Conservation (phyloP, 2,113 vertebrate genomes). For the Chinchilla lanigera region DNA sequence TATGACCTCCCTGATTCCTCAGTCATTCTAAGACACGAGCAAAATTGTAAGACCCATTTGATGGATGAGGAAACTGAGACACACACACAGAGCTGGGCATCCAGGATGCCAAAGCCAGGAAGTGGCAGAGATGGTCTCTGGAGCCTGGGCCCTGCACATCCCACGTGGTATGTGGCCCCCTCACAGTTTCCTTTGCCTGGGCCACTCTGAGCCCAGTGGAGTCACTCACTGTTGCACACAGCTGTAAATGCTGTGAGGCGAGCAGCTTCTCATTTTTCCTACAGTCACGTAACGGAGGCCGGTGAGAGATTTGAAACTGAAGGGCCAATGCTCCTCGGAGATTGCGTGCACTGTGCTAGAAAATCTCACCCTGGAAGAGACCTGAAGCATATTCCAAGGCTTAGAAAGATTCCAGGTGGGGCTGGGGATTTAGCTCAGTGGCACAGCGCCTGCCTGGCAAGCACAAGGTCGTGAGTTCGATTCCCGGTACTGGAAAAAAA, state of each 20-base stretch:
- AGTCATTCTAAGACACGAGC: not conserved
- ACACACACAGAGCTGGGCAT: not conserved
- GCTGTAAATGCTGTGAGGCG: not conserved
- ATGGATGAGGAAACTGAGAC: not conserved
- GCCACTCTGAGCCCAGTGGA: not conserved
- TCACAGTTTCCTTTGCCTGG: not conserved
- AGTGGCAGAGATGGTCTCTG: not conserved
- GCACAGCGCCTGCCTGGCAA: too few relatives aligned
- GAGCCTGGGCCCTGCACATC: not conserved
- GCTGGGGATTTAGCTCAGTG: too few relatives aligned
- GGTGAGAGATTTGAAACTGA: not conserved
- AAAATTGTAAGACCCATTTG: not conserved
- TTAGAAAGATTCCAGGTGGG: not conserved
- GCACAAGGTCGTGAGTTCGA: too few relatives aligned
- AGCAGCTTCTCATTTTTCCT: not conserved
- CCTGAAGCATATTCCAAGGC: not conserved
- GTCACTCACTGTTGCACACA: not conserved
- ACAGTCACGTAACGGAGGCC: not conserved
- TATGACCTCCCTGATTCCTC: not conserved
- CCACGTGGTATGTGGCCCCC: accelerated
- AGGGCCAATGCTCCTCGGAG: not conserved
- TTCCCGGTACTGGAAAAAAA: too few relatives aligned
- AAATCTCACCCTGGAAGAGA: not conserved
- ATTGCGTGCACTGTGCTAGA: not conserved
- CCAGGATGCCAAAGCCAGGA: not conserved